Conservation (phyloP, 1,140 invertebrate species). For the Drosophila suzukii region DNA sequence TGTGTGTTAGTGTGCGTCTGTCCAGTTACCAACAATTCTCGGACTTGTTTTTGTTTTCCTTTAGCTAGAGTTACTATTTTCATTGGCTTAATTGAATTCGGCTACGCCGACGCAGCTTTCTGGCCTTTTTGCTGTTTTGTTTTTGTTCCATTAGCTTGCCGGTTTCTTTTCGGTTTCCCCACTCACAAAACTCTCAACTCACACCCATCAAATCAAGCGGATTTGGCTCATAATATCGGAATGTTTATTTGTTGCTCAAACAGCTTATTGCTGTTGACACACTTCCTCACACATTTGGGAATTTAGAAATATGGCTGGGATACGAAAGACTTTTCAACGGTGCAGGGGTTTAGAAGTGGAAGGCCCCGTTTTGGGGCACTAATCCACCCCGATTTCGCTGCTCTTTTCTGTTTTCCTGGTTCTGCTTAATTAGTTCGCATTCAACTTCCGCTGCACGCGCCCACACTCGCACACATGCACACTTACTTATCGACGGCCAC, state of each 20-base stretch:
- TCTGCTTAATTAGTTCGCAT: constrained; percentile 66
- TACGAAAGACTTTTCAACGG: constrained; percentile 3
- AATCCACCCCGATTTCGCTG: constrained; percentile 11
- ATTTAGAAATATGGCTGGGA: constrained; percentile 12
- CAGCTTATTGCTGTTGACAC: constrained; percentile 51
- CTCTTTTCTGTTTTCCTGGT: constrained; percentile 30
- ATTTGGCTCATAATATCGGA: constrained; percentile 43
- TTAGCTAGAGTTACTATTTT: constrained; percentile 64
- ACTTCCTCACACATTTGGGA: constrained; percentile 31
- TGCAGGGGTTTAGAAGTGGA: constrained; percentile 13
- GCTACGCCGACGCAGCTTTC: constrained; percentile 56
- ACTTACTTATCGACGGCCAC: constrained; percentile 43
- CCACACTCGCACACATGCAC: constrained; percentile 28
- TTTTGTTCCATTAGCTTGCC: constrained; percentile 28
- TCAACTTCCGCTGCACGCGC: constrained; percentile 64
- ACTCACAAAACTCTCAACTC: constrained; percentile 10
- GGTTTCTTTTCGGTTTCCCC: constrained; percentile 46
- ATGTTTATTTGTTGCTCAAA: constrained; percentile 41
- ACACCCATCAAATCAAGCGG: constrained; percentile 10
- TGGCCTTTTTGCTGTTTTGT: constrained; percentile 8
- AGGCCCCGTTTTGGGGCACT: constrained; percentile 28
- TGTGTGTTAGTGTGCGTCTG: constrained; percentile 21
- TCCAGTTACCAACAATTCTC: constrained; percentile 49
- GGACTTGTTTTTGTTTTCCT: constrained; percentile 69
- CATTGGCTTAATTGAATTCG: constrained; percentile 68